Percentiles rank a stretch among this genome's conserved stretches.
These are phyloP conservation scores for Nebria brevicollis DNA, from an alignment of 2,888 invertebrate species.

Conservation along the genomic window DNA sequence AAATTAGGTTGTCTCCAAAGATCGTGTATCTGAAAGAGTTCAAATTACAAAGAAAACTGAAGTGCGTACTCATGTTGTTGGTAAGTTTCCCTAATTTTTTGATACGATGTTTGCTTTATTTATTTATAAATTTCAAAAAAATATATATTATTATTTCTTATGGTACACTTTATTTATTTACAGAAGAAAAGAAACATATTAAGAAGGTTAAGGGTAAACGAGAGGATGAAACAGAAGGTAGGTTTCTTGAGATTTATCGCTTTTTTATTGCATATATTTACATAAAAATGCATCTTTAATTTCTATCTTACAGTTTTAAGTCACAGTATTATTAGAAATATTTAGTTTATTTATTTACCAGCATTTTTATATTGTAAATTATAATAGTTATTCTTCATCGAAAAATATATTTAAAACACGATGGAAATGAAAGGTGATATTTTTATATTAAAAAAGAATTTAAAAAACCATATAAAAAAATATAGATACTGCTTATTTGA, in stretches of 20 bases:
- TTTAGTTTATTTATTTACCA: neutral
- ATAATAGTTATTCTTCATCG: neutral
- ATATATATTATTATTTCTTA: constrained; percentile 10
- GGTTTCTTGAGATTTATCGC: constrained; percentile 49
- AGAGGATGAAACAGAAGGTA: constrained; percentile 58
- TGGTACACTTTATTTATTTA: constrained; percentile 51
- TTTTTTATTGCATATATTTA: constrained; percentile 22
- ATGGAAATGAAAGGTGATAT: neutral
- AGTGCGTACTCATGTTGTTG: constrained; percentile 62
- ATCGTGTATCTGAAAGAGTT: constrained; percentile 61
- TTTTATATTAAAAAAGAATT: neutral
- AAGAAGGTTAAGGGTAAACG: constrained; percentile 55
- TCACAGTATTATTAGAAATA: constrained; percentile 2
- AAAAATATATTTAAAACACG: neutral
- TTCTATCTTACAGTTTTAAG: neutral
- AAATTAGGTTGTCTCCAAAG: constrained; percentile 59
- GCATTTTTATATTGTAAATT: neutral
- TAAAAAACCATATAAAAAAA: neutral
- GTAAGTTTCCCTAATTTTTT: constrained; percentile 55
- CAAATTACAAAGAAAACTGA: constrained; percentile 63
- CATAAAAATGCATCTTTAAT: constrained; percentile 21
- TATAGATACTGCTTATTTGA: neutral
- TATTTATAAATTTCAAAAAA: neutral
- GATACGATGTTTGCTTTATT: neutral
- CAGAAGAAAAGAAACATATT: constrained; percentile 56